phyloP scores from a whole-genome alignment of 2,797 vertebrate genomes.

The Potorous gilbertii region DNA sequence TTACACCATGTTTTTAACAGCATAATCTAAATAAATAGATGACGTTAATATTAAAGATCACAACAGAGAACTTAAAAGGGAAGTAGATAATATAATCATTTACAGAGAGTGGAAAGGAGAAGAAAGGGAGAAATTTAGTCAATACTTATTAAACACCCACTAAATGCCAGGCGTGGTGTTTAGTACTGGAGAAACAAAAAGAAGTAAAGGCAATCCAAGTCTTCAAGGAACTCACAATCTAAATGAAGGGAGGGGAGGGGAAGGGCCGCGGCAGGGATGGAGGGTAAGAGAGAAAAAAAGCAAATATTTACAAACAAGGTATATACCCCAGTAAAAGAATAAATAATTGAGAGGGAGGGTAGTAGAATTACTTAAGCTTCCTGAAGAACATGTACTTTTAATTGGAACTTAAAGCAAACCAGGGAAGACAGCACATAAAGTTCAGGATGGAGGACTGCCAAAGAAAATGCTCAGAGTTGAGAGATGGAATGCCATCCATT shows the following conservation, averaged over 20 bases:
- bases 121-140: neutral
- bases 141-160: neutral
- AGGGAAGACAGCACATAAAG: neutral
- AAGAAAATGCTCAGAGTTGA: no score
- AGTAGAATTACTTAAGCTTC: neutral
- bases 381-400: neutral
- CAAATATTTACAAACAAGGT: neutral
- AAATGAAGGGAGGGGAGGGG: neutral
- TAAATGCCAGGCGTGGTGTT: neutral
- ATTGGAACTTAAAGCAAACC: neutral
- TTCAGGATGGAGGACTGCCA: neutral
- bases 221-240: neutral
- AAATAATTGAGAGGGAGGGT: neutral
- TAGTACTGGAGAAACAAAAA: neutral
- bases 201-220: neutral
- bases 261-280: no score
- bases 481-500: neutral
- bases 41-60: neutral
- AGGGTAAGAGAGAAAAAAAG: neutral
- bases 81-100: neutral
- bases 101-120: neutral
- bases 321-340: neutral
- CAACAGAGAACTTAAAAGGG: neutral
- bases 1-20: neutral
- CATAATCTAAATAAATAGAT: neutral